These are phyloP conservation scores for Sminthurinus signatus DNA, from an alignment of 1,140 invertebrate species.

Conservation along the genomic window DNA sequence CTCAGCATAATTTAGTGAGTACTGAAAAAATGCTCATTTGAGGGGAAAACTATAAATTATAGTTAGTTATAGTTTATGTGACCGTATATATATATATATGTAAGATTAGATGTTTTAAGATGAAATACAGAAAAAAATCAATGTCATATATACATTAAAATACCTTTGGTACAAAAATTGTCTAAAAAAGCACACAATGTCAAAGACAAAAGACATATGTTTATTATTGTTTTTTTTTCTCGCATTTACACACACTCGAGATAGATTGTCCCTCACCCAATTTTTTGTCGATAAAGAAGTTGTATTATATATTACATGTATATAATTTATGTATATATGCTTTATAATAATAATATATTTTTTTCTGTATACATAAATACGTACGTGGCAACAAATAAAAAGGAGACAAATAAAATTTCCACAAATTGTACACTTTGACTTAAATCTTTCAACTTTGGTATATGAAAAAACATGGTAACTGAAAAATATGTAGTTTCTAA, in stretches of 20 bases:
- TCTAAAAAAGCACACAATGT: too few species aligned
- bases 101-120: too few species aligned
- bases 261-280: slow-evolving; percentile 1
- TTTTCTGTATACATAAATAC: neutral
- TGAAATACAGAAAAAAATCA: too few species aligned
- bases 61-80: too few species aligned
- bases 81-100: too few species aligned
- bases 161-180: too few species aligned
- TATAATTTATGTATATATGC: too few species aligned
- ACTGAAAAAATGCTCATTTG: too few species aligned
- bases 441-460: slow-evolving; percentile 20
- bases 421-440: slow-evolving; percentile 18
- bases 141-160: too few species aligned
- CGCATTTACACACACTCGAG: slow-evolving; percentile 19
- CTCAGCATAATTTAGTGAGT: too few species aligned
- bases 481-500: neutral
- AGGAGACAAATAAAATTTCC: neutral
- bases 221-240: slow-evolving; percentile 11
- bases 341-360: neutral
- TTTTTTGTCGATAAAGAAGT: slow-evolving; percentile 1
- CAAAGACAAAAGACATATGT: slow-evolving; percentile 16
- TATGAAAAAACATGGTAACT: slow-evolving; percentile 18
- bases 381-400: slow-evolving; percentile 16
- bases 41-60: too few species aligned
- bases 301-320: too few species aligned